Percentiles rank a stretch among this genome's conserved stretches.
Evolutionary conservation across 2,888 invertebrate genomes (phyloP).

Genomic region (Elgonia sp.): DNA sequence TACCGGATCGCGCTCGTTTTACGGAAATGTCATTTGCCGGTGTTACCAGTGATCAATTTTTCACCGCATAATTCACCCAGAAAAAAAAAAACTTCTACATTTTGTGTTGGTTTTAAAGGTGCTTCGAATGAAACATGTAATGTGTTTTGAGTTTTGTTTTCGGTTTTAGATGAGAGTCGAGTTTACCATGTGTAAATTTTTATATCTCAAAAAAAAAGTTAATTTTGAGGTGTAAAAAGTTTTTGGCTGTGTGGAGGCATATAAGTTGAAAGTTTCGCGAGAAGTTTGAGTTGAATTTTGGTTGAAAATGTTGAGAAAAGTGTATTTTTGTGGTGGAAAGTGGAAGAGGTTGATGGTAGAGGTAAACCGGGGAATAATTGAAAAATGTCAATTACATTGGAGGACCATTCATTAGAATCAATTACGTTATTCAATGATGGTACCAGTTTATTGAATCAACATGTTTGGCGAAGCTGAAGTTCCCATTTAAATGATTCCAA

Average conservation of each 20-base stretch:
- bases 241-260: background rate
- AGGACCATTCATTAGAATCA: background rate
- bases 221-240: background rate
- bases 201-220: background rate
- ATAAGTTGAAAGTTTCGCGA: background rate
- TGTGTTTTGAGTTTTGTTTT: constrained; percentile 16
- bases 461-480: background rate
- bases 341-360: no score
- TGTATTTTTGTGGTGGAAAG: background rate
- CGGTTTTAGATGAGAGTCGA: constrained; percentile 20
- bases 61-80: background rate
- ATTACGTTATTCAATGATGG: constrained; percentile 4
- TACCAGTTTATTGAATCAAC: constrained; percentile 21
- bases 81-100: background rate
- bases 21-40: constrained; percentile 71
- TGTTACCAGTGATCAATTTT: constrained; percentile 26
- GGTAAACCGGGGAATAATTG: background rate
- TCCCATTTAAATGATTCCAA: constrained; percentile 1
- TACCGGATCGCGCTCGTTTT: constrained; percentile 54
- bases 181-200: background rate
- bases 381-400: background rate
- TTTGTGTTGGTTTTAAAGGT: constrained; percentile 39
- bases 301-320: background rate
- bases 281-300: background rate
- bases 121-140: constrained; percentile 54